phyloP scores from a whole-genome alignment of 2,113 vertebrate species.

The Abramis brama region DNA sequence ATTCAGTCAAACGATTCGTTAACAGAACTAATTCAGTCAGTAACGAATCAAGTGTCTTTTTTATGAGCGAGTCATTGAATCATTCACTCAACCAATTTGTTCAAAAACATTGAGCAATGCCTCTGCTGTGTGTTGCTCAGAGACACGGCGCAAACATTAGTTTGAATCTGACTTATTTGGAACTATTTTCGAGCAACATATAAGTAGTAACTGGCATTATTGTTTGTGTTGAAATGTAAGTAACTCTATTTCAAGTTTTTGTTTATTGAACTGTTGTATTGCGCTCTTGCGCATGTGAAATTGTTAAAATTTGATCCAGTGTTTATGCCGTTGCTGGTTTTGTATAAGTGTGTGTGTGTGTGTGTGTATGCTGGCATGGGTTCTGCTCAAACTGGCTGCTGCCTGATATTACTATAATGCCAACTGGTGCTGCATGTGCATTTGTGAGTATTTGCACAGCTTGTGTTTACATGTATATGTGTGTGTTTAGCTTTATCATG shows the following conservation, averaged over 20 bases:
- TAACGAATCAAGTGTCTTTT: neutral
- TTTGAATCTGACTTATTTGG: neutral
- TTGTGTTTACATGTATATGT: constrained; percentile 31
- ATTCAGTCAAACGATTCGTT: neutral
- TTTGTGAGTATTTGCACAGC: constrained; percentile 29
- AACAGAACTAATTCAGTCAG: neutral
- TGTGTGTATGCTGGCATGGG: constrained; percentile 10
- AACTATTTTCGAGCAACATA: neutral
- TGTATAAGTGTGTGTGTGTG: neutral
- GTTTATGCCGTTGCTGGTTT: neutral
- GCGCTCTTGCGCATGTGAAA: neutral
- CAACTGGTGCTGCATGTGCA: constrained; percentile 24
- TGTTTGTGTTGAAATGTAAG: neutral
- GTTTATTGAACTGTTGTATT: neutral
- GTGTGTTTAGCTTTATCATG: constrained; percentile 25
- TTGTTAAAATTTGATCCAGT: neutral
- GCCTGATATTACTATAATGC: neutral
- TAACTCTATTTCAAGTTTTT: neutral
- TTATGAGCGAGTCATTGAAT: neutral
- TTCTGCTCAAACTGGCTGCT: neutral
- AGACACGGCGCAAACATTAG: neutral
- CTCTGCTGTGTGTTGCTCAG: neutral
- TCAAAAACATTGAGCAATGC: neutral
- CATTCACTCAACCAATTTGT: neutral
- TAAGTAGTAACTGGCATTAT: neutral